These are phyloP conservation scores for Lepidonotus clava DNA, from an alignment of 2,888 invertebrate species.

Conservation along the genomic window DNA sequence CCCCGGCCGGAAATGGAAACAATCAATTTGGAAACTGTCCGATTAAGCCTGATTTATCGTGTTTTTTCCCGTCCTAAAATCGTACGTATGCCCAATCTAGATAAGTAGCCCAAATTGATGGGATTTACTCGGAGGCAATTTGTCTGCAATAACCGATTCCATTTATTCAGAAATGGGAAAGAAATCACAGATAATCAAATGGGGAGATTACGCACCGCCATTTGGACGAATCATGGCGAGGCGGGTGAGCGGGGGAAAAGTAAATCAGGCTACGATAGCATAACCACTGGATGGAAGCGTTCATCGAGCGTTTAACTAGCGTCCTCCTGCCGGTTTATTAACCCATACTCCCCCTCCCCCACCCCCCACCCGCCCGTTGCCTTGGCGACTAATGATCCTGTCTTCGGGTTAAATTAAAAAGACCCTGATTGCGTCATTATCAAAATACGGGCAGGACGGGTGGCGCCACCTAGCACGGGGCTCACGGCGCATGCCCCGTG, in stretches of 20 bases:
- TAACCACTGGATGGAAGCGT: constrained; percentile 24
- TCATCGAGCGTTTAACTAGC: constrained; percentile 40
- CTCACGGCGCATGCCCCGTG: too few relatives aligned
- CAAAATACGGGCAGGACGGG: constrained; percentile 22
- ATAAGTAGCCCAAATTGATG: not conserved
- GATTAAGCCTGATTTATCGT: too few relatives aligned
- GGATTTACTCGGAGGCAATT: not conserved
- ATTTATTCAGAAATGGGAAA: not conserved
- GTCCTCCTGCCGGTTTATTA: constrained; percentile 9
- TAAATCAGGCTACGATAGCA: constrained; percentile 36
- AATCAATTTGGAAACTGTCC: too few relatives aligned
- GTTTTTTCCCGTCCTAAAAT: too few relatives aligned
- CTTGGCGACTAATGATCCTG: constrained; percentile 40
- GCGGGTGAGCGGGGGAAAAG: not conserved
- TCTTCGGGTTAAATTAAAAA: constrained; percentile 42
- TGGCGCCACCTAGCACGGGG: too few relatives aligned
- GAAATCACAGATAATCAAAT: constrained; percentile 13
- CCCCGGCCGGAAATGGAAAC: too few relatives aligned
- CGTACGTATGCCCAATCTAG: too few relatives aligned
- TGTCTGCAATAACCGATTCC: not conserved
- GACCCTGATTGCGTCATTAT: constrained; percentile 46
- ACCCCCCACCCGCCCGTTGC: not conserved
- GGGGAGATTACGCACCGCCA: not conserved
- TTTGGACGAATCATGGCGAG: too few relatives aligned
- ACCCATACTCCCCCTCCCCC: not conserved